phyloP scores from a whole-genome alignment of 2,113 vertebrate species.

The Pelvicachromis taeniatus region DNA sequence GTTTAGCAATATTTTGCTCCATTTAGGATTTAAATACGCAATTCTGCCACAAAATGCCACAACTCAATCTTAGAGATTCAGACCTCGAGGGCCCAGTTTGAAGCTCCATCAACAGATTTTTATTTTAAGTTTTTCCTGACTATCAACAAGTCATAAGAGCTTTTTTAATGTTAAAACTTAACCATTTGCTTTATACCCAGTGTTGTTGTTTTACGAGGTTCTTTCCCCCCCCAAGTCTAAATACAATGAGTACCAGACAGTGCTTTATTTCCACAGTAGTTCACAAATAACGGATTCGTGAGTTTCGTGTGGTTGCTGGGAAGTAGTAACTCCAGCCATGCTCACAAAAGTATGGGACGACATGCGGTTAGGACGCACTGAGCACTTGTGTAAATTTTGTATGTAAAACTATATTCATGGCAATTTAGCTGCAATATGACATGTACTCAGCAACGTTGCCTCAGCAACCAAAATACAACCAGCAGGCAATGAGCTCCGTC shows the following conservation, averaged over 20 bases:
- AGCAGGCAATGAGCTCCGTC: rapidly evolving
- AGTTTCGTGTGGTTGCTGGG: background rate
- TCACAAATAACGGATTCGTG: background rate
- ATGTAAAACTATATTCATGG: background rate
- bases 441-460: background rate
- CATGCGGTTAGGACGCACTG: no score
- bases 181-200: background rate
- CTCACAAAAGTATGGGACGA: background rate
- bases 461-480: background rate
- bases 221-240: background rate
- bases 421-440: background rate
- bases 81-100: background rate
- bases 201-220: background rate
- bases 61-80: background rate
- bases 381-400: background rate
- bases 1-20: background rate
- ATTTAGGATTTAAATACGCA: background rate
- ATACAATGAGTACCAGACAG: background rate
- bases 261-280: background rate
- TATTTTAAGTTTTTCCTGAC: background rate
- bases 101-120: background rate
- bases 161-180: background rate
- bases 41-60: background rate
- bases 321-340: background rate
- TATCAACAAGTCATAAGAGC: background rate